Conservation (phyloP, 2,113 vertebrate species). For the Megatriorchis doriae region DNA sequence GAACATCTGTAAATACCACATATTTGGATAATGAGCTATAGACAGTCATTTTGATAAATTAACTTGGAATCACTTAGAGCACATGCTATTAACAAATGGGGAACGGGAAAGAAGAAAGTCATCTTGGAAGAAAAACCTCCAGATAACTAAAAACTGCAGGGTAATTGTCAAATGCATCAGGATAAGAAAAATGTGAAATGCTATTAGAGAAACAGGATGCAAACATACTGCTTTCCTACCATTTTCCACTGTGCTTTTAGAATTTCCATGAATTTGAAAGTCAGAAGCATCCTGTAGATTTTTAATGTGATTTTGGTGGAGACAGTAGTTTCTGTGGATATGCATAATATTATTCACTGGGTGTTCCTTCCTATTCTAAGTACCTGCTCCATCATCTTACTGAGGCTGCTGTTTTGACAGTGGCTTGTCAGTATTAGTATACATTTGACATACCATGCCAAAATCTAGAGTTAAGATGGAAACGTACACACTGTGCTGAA, state of each 20-base stretch:
- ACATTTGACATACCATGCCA: not conserved
- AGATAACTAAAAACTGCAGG: not conserved
- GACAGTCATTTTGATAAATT: not conserved
- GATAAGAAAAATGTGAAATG: not conserved
- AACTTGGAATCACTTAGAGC: not conserved
- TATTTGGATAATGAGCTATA: not conserved
- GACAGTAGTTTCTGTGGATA: not conserved
- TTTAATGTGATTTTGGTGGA: not conserved
- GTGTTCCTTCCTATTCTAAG: constrained; percentile 9
- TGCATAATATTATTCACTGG: not conserved
- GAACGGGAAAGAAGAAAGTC: not conserved
- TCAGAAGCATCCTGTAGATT: not conserved
- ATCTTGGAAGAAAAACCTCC: not conserved
- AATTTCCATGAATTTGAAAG: not conserved
- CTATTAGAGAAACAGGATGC: not conserved
- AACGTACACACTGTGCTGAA: not conserved
- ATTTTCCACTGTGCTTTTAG: not conserved
- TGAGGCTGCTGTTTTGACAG: constrained; percentile 40
- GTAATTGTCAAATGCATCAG: not conserved
- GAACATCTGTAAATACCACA: not conserved
- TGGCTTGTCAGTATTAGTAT: constrained; percentile 28
- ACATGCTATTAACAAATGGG: not conserved
- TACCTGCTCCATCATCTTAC: constrained; percentile 11
- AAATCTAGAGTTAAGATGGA: constrained; percentile 23
- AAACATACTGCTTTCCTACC: not conserved